These are phyloP conservation scores for Corythoichthys haematopterus DNA, from an alignment of 2,113 vertebrate species.

Conservation along the genomic window DNA sequence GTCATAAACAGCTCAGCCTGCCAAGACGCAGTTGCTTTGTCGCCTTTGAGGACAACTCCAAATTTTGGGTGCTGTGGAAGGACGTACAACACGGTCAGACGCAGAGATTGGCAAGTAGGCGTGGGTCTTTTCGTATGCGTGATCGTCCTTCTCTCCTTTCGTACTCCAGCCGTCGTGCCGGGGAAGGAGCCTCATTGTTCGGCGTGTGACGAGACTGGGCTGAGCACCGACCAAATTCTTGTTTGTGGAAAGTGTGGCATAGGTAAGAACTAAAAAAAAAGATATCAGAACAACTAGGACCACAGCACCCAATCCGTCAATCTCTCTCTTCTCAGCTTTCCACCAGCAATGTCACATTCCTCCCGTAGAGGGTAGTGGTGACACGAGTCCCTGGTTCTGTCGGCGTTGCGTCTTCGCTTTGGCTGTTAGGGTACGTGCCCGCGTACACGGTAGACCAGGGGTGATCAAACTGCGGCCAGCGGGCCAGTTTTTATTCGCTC, in stretches of 20 bases:
- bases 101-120: no score
- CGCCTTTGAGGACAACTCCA: conserved; percentile 95
- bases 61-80: conserved; percentile 89
- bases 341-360: conserved; percentile 94
- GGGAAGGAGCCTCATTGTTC: conserved; percentile 90
- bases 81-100: conserved; percentile 78
- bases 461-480: no score
- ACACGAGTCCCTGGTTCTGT: conserved; percentile 86
- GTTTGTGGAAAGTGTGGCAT: conserved; percentile 96
- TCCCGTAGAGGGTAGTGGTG: conserved; percentile 69
- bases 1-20: conserved; percentile 77
- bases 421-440: conserved; percentile 62
- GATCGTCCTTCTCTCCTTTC: conserved; percentile 11
- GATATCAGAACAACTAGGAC: neutral
- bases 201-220: conserved; percentile 78
- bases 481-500: no score
- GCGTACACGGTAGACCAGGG: no score
- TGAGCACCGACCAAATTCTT: conserved; percentile 74
- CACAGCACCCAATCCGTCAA: neutral
- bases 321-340: conserved; percentile 73
- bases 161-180: conserved; percentile 81
- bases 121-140: neutral
- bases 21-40: conserved; percentile 93
- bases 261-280: conserved; percentile 71
- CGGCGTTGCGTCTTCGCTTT: conserved; percentile 93